These are phyloP conservation scores for Melanotaenia duboulayi DNA, from an alignment of 2,113 vertebrate genomes.

Conservation along the genomic window DNA sequence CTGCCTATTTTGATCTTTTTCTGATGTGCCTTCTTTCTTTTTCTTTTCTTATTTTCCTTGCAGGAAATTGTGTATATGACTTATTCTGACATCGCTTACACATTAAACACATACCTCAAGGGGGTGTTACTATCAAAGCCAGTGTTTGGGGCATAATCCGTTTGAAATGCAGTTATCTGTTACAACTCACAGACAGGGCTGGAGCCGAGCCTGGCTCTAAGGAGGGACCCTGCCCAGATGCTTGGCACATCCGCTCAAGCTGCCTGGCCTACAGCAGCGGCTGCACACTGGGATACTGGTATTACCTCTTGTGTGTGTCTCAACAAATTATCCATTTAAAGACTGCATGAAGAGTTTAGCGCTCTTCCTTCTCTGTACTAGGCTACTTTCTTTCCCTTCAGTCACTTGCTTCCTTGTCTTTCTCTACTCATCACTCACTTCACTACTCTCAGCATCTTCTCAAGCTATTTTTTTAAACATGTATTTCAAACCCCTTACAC, in stretches of 20 bases:
- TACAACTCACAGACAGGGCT: conserved; percentile 63
- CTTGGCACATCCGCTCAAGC: conserved; percentile 61
- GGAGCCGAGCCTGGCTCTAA: conserved; percentile 64
- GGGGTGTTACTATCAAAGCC: conserved; percentile 73
- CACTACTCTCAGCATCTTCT: conserved; percentile 9
- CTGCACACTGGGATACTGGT: conserved; percentile 63
- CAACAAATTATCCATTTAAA: conserved; percentile 70
- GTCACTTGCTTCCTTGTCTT: background rate
- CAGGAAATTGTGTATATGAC: conserved; percentile 64
- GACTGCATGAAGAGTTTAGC: conserved; percentile 54
- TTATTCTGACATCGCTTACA: conserved; percentile 61
- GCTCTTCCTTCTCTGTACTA: conserved; percentile 4
- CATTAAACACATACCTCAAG: conserved; percentile 62
- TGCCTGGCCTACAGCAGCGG: conserved; percentile 66
- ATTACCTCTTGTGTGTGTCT: conserved; percentile 64
- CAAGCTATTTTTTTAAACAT: conserved; percentile 32
- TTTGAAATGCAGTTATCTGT: conserved; percentile 75
- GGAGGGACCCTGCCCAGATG: conserved; percentile 70
- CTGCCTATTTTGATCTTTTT: conserved; percentile 45
- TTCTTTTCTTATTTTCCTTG: conserved; percentile 24
- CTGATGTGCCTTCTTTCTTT: conserved; percentile 44
- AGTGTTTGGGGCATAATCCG: conserved; percentile 68
- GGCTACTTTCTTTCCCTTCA: conserved; percentile 29
- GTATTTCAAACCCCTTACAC: conserved; percentile 29
- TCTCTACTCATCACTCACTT: background rate